A percentile compares a stretch with the other conserved stretches of the same genome.
phyloP scores from a whole-genome alignment of 2,888 invertebrate species.

The Laothoe populi region DNA sequence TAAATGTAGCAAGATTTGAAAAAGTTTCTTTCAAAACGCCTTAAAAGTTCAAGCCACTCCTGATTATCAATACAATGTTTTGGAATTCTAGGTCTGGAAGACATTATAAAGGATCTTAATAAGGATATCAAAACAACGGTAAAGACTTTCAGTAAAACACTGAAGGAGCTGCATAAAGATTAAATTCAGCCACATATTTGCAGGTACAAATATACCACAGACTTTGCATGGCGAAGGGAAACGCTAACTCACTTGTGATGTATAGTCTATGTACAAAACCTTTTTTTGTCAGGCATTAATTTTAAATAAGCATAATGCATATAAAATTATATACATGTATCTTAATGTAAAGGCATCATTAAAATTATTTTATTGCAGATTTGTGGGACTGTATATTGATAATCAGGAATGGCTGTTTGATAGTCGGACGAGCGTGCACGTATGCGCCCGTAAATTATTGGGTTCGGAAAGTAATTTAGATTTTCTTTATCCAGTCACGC shows the following conservation, averaged over 20 bases:
- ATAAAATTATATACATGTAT: not conserved
- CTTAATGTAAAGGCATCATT: not conserved
- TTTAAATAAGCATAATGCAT: too few relatives aligned
- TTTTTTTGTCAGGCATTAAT: too few relatives aligned
- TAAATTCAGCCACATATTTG: slow-evolving; percentile 40
- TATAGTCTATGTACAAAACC: not conserved
- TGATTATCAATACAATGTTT: slow-evolving; percentile 35
- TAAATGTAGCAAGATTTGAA: not conserved
- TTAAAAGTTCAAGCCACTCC: slow-evolving; percentile 27
- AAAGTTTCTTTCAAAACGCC: too few relatives aligned
- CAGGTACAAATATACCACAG: slow-evolving; percentile 47
- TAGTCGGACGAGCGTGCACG: too few relatives aligned
- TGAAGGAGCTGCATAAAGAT: slow-evolving; percentile 65
- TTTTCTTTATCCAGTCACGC: too few relatives aligned
- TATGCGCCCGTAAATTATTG: too few relatives aligned
- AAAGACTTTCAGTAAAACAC: slow-evolving; percentile 59
- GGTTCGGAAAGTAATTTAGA: too few relatives aligned
- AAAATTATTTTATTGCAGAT: not conserved
- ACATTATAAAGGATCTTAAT: slow-evolving; percentile 62
- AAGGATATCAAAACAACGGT: slow-evolving; percentile 68
- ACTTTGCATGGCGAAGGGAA: slow-evolving; percentile 57
- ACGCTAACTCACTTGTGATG: slow-evolving; percentile 11
- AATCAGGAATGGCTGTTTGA: not conserved
- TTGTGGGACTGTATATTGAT: slow-evolving; percentile 8
- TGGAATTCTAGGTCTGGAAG: slow-evolving; percentile 56